Evolutionary conservation across 2,113 vertebrate species (phyloP), one percentile per base, ranked within the genome.

Genomic region (Geococcyx californianus): DNA sequence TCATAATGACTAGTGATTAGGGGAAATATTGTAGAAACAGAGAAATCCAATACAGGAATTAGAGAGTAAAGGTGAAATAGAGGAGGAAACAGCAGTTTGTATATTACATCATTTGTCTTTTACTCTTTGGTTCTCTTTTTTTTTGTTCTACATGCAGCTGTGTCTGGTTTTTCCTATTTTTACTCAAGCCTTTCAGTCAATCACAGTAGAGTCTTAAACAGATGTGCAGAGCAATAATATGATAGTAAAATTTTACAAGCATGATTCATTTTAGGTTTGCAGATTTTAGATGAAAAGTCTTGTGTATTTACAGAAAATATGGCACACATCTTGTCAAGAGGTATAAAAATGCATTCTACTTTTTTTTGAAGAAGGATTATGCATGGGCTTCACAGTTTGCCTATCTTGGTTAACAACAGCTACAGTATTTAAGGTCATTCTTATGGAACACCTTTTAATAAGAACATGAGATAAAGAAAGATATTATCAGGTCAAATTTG

Each of bases 151-250:
- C 44, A 95, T 87, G 83, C 83, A 96, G 83, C 93, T 94, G 94
- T 83, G 76, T 79, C 82, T 80, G 88, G n/a, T n/a, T 80, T 90
- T 74, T 69, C 70, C 91, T 96, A 90, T 95, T 96, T 97, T 96
- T 96, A 90, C 54, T 89, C 73, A 77, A 88, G 92, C 23, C 10
- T 84, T 89, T 84, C 73, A 90, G 79, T 94, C 76, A 92, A 67
- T 85, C 88, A 92, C 14, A 81, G 58, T 49, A 88, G 58, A 91
- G 64, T 17, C 69, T 92, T 86, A 90, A 96, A 72, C 93, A 97
- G 95, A 95, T 95, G 94, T 90, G 49, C 56, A 72, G 58, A 89
- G 40, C 69, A 94, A 96, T 93, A 92, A 92, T 78, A 64, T 7
- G 79, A 75, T 64, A 96, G 76, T 93, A 96, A 94, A 90, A 79